A percentile compares a stretch with the other conserved stretches of the same genome.
phyloP scores from a whole-genome alignment of 2,113 vertebrate genomes.

The Dascyllus trimaculatus region DNA sequence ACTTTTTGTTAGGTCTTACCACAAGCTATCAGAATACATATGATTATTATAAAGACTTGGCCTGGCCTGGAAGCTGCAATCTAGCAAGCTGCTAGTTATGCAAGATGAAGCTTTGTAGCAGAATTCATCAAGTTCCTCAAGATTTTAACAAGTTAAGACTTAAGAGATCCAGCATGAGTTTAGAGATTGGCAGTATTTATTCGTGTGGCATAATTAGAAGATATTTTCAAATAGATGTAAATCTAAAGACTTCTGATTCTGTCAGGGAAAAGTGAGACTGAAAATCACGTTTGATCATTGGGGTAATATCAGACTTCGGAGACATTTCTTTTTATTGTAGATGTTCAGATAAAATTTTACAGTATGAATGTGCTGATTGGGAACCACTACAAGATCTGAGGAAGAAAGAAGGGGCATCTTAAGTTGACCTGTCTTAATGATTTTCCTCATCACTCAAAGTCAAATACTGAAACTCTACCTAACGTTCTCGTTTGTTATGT shows the following conservation, averaged over 20 bases:
- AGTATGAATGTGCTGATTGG: neutral
- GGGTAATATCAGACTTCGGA: neutral
- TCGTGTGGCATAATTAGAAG: neutral
- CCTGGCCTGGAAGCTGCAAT: neutral
- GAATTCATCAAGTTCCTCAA: slow-evolving; percentile 10
- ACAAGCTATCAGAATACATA: slow-evolving; percentile 48
- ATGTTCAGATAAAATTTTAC: slow-evolving; percentile 17
- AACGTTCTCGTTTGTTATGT: neutral
- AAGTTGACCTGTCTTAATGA: neutral
- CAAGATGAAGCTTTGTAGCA: neutral
- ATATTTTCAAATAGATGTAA: too few species aligned
- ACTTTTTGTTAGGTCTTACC: slow-evolving; percentile 52
- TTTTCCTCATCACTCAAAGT: neutral
- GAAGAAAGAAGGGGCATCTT: neutral
- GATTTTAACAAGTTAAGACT: slow-evolving; percentile 4
- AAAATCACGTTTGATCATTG: too few species aligned
- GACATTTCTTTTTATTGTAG: too few species aligned
- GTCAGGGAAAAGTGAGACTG: too few species aligned
- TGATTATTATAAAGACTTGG: neutral
- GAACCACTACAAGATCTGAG: neutral
- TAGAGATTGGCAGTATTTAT: neutral
- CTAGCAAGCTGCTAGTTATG: slow-evolving; percentile 19
- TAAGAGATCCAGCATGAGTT: neutral
- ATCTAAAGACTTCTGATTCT: too few species aligned
- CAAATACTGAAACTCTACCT: neutral